Percentiles rank a stretch among this genome's conserved stretches.
These are phyloP conservation scores for Zygothrica quintamaculata DNA, from an alignment of 2,888 invertebrate genomes.

Conservation along the genomic window DNA sequence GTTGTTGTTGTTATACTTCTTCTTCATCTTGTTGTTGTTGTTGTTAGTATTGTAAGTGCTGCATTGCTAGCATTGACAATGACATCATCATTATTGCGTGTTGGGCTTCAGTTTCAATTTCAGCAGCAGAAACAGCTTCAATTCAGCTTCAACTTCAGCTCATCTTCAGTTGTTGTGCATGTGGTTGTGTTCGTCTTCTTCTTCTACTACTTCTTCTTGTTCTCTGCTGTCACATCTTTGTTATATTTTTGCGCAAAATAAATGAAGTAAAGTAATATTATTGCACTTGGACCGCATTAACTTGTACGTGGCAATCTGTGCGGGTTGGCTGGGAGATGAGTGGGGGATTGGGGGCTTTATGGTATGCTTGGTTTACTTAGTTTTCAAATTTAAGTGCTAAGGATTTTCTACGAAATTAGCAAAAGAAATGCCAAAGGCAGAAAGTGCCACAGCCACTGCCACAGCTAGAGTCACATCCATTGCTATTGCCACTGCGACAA, in stretches of 20 bases:
- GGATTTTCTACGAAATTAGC: constrained; percentile 78
- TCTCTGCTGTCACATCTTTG: constrained; percentile 76
- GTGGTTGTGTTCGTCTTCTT: constrained; percentile 16
- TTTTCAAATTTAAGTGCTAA: constrained; percentile 77
- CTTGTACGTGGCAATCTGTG: constrained; percentile 81
- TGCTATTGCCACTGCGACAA: no score
- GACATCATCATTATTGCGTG: constrained; percentile 83
- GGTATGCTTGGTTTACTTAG: constrained; percentile 58
- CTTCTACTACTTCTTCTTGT: constrained; percentile 26
- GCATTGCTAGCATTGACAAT: constrained; percentile 81
- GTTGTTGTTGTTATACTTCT: constrained; percentile 33
- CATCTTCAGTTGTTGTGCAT: no score
- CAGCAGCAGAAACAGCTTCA: constrained; percentile 33
- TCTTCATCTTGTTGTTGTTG: constrained; percentile 31
- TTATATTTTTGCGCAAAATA: constrained; percentile 81
- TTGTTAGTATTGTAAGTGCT: constrained; percentile 49
- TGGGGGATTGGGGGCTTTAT: no score
- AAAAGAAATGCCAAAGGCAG: constrained; percentile 62
- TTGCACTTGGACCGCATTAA: constrained; percentile 82
- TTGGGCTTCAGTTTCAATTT: constrained; percentile 48
- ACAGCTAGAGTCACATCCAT: background rate
- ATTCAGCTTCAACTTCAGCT: constrained; percentile 28
- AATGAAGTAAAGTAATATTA: constrained; percentile 83
- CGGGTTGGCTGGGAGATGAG: constrained; percentile 37
- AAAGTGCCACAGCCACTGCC: constrained; percentile 16